phyloP scores from a whole-genome alignment of 2,113 vertebrate species.

The Ceyx margarethae region DNA sequence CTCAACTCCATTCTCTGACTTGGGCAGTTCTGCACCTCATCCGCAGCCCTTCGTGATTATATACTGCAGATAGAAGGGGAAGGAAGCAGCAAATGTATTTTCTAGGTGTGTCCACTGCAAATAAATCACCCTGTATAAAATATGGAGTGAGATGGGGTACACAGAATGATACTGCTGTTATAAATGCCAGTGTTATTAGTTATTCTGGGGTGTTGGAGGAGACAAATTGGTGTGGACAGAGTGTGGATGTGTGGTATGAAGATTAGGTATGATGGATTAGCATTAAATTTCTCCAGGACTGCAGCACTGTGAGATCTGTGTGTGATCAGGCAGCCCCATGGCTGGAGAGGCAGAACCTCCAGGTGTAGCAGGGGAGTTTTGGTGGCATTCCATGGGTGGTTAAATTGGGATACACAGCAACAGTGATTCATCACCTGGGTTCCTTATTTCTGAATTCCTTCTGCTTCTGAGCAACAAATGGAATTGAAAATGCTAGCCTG shows the following conservation, averaged over 20 bases:
- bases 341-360: neutral
- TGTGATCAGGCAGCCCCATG: neutral
- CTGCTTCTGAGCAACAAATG: neutral
- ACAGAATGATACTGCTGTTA: neutral
- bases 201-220: neutral
- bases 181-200: neutral
- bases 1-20: neutral
- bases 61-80: neutral
- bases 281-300: neutral
- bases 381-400: accelerated
- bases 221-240: conserved; percentile 7
- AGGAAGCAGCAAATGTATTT: neutral
- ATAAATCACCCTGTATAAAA: conserved; percentile 23
- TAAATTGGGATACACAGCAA: neutral
- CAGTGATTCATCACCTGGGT: accelerated
- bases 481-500: neutral
- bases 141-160: neutral
- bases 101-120: neutral
- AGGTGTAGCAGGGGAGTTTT: accelerated
- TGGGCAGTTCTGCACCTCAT: neutral
- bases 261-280: conserved; percentile 53
- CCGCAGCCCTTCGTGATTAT: neutral
- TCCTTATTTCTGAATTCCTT: neutral
- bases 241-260: neutral
- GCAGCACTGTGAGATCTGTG: neutral